phyloP scores from a whole-genome alignment of 2,888 invertebrate genomes.

The Drosophila atripex region DNA sequence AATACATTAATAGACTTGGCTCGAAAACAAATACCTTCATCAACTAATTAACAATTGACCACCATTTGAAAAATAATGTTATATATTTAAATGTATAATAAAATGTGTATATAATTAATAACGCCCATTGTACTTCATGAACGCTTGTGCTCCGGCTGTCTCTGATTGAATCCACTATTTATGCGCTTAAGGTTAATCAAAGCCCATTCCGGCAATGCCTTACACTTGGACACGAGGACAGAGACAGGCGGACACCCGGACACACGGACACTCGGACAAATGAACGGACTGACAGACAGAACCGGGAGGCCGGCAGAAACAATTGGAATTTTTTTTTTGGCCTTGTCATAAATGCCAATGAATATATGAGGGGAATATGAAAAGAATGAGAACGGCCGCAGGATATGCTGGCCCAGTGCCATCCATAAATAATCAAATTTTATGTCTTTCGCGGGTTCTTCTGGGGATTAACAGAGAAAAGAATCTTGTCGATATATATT shows the following conservation, averaged over 20 bases:
- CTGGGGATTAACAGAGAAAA: conserved; percentile 65
- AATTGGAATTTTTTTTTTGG: conserved; percentile 71
- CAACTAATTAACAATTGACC: no score
- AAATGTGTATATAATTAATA: background rate
- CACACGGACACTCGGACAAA: conserved; percentile 2
- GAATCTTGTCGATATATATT: conserved; percentile 24
- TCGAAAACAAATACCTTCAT: no score
- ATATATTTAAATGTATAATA: background rate
- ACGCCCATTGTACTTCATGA: conserved; percentile 11
- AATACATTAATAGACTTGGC: no score
- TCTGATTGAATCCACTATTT: conserved; percentile 82
- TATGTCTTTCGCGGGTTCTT: conserved; percentile 70
- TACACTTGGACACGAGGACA: conserved; percentile 59
- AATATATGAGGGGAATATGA: conserved; percentile 49
- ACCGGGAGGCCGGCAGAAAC: conserved; percentile 61
- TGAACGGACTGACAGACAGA: conserved; percentile 28
- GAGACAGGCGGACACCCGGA: conserved; percentile 13
- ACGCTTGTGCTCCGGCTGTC: conserved; percentile 42
- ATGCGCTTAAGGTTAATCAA: conserved; percentile 81
- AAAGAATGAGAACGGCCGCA: conserved; percentile 47
- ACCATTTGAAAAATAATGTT: no score
- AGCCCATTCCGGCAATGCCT: conserved; percentile 75
- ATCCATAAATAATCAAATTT: conserved; percentile 78
- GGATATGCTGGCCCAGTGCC: conserved; percentile 62
- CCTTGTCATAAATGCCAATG: conserved; percentile 79